Percentiles rank a stretch among this genome's conserved stretches.
These are phyloP conservation scores for Syrmaticus mikado DNA, from an alignment of 2,113 vertebrate genomes.

Conservation along the genomic window DNA sequence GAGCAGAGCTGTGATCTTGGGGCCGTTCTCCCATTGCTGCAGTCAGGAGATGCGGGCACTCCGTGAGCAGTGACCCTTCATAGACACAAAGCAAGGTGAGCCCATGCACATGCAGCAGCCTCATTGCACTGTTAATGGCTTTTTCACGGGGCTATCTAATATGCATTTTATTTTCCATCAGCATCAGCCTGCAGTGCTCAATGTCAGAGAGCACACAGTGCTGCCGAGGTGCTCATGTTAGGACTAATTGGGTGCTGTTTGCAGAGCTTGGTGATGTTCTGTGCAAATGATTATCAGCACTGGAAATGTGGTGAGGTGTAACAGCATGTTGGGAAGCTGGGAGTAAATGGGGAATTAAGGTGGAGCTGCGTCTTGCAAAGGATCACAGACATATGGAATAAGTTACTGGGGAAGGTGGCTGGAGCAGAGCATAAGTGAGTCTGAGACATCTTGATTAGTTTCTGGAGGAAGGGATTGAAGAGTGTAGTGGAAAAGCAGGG, in stretches of 20 bases:
- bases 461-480: conserved; percentile 57
- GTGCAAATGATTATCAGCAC: background rate
- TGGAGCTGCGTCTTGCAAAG: background rate
- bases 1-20: too few relatives aligned
- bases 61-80: background rate
- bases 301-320: background rate
- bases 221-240: background rate
- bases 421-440: conserved; percentile 20
- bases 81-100: background rate
- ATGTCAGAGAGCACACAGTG: background rate
- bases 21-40: background rate
- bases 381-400: conserved; percentile 40
- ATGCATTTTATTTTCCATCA: background rate
- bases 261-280: background rate
- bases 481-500: conserved; percentile 60
- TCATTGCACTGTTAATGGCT: background rate
- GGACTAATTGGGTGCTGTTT: accelerated
- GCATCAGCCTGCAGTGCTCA: accelerated
- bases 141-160: background rate
- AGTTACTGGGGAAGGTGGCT: conserved; percentile 51
- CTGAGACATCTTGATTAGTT: conserved; percentile 68
- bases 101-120: accelerated
- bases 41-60: background rate
- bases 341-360: background rate
- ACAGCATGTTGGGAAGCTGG: background rate